Evolutionary conservation across 2,113 vertebrate genomes (phyloP), one percentile per base, ranked within the genome.

Genomic region (Alces alces): DNA sequence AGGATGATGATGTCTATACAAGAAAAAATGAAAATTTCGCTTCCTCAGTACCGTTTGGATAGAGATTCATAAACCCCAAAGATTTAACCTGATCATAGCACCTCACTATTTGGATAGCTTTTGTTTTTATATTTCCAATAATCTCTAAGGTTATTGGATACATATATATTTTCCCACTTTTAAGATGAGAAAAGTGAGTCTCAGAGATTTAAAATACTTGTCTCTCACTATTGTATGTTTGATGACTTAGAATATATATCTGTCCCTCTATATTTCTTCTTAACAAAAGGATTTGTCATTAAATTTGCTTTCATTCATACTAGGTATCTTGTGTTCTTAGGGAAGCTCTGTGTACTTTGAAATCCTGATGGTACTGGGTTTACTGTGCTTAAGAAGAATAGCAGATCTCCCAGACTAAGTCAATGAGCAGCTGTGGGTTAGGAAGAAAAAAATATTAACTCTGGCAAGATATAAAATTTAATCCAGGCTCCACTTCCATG

Each of bases 171-270:
- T 73, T 84, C 36, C 27, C 13, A 17, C 43, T 98, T 45, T 80
- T 14, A 80, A 94, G 17, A 60, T 25, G 57, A 86, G 27, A 28
- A 86, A 93, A 86, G 0, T 25, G 3, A 55, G 0, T 57, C 13
- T 94, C 33, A 73, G 16, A 85, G 9, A 85, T 10, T 78, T 79
- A 61, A 78, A 61, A 55, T 27, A 54, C 19, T 28, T 47, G 0
- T 6, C 1, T 79, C 6, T 43, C 7, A 28, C 6, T 23, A 0
- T 25, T 3, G 36, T 15, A 14, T 17, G 61, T 16, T 16, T 88
- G 33, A 60, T n/a, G 11, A n/a, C 54, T 5, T 3, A 27, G 1
- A 6, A 21, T 21, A 0, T 10, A 1, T 17, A 43, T 61, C 11
- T 39, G 11, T 10, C 3, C 7, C 27, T 80, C 27, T 10, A 60